Evolutionary conservation across 1,140 invertebrate genomes (phyloP), one percentile per base, ranked within the genome.

Genomic region (Drosophila persimilis): DNA sequence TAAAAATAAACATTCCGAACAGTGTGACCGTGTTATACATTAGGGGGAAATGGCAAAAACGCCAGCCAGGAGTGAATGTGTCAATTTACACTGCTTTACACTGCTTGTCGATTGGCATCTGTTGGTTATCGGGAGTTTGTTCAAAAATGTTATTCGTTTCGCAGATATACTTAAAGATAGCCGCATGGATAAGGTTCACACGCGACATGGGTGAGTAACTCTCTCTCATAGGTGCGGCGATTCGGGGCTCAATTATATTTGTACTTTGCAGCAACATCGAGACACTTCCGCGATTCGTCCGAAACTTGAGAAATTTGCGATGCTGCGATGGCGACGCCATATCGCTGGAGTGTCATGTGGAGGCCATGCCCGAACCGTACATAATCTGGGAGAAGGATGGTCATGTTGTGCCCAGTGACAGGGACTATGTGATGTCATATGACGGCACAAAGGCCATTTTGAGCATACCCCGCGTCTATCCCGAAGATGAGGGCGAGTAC

Each of bases 401-500:
- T 29, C 95, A 95, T 90, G 96, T 97, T 1, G 29, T 91, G 11
- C 83, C 86, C 35, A 77, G 76, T 45, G 84, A 96, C 52, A 69
- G 94, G 47, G 93, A 93, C 13, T 95, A 96, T 74, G 93, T 93
- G 39, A 92, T 93, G 26, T 93, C 94, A 17, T 95, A 94, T 77
- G 94, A 96, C 56, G 95, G 94, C 0, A 93, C 94, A 24, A 94
- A 92, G 1, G 95, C 95, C 1, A 93, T 93, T 17, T 91, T 97
- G 24, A 93, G 92, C 59, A 97, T 98, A 76, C 93, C 93, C 8
- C 94, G 95, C 57, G 95, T 97, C 15, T 96, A 95, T 75, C 95
- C 96, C 0, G 96, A 97, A 84, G 97, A 98, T 89, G 96, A 97
- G 78, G 97, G 97, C n/a, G 95, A 96, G 75, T 98, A 97, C 90